phyloP scores from a whole-genome alignment of 2,797 vertebrate genomes.

The Momotus momota region DNA sequence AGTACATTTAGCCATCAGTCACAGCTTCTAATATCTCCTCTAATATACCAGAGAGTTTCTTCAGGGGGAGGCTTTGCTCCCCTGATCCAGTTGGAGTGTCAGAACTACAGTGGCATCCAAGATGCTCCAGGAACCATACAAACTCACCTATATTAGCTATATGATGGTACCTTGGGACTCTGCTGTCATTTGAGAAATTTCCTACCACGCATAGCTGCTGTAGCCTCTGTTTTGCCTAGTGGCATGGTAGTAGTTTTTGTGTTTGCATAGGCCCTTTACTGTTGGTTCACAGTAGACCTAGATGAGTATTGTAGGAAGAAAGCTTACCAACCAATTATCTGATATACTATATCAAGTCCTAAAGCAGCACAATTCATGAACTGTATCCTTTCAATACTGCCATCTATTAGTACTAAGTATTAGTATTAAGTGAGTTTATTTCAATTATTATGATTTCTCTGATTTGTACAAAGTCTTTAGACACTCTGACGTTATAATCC shows the following conservation, averaged over 20 bases:
- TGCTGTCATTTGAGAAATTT: background rate
- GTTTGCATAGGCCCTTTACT: background rate
- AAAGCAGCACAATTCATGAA: background rate
- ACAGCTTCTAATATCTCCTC: background rate
- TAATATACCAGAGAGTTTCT: background rate
- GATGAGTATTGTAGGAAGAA: background rate
- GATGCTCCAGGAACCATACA: background rate
- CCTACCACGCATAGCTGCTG: background rate
- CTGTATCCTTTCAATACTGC: background rate
- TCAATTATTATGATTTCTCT: background rate
- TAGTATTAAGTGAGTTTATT: background rate
- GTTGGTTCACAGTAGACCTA: background rate
- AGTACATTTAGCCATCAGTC: background rate
- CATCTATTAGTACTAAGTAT: background rate
- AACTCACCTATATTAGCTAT: background rate
- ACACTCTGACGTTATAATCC: background rate
- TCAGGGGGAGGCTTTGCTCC: background rate
- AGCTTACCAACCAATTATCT: background rate
- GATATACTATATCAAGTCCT: background rate
- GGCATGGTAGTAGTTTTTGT: background rate
- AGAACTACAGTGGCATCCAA: background rate
- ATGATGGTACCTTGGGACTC: background rate
- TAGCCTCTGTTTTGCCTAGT: background rate
- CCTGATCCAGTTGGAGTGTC: background rate
- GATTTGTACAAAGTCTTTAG: background rate